Evolutionary conservation across 2,113 vertebrate genomes (phyloP), one percentile per base, ranked within the genome.

Genomic region (Brachyistius frenatus): DNA sequence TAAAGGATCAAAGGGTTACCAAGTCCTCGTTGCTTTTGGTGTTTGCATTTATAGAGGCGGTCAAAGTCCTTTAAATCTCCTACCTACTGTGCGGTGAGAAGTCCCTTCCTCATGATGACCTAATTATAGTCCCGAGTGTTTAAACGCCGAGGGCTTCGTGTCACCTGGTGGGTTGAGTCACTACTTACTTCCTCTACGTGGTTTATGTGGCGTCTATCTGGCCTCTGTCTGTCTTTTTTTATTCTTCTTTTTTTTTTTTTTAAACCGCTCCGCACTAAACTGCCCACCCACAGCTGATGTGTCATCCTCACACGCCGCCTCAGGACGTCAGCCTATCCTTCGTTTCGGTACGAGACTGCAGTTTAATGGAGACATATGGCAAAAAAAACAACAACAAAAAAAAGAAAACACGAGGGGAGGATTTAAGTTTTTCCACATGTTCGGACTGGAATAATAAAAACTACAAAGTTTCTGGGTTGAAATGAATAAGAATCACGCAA

Each of bases 111-210:
- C 15, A 14, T 47, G 53, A n/a, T 32, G 13, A 32, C 1, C 37
- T 86, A 88, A 85, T 84, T 75, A 86, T 54, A 84, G 78, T 32
- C 69, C 44, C 41, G 64, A 1, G 56, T 15, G 50, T 37, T 73
- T 50, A 55, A 81, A 76, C 2, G 6, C 4, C 31, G 32, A 35
- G 30, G 16, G 53, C 35, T 14, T 58, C 16, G 7, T 23, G 63
- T 74, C 73, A 83, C 73, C 78, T 76, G 52, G 69, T 60, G 0
- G 4, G 13, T 60, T 80, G 82, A 91, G 56, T 91, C 86, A 88
- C 52, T 8, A 57, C 16, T 8, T 7, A 86, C 80, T 88, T 88
- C 90, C 76, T 54, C 63, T 35, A 2, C 31, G 30, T 57, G 52
- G 14, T 58, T 81, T 33, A 2, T 69, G 52, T 2, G 30, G 35